These are phyloP conservation scores for Otus scops DNA, from an alignment of 2,797 vertebrate genomes.

Conservation along the genomic window DNA sequence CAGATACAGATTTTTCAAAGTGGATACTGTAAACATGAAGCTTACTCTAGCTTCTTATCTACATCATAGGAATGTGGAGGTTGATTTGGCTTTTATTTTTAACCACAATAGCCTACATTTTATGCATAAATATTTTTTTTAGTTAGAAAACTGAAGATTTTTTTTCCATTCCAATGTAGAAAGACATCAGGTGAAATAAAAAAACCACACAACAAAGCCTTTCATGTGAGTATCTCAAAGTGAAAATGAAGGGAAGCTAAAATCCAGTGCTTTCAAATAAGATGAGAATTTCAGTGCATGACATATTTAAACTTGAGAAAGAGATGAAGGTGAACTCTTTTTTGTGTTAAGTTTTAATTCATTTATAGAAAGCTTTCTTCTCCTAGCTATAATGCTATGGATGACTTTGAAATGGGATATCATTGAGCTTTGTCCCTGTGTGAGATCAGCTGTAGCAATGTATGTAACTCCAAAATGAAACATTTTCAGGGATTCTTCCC, in stretches of 20 bases:
- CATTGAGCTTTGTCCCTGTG: not conserved
- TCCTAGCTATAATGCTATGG: not conserved
- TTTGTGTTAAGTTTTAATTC: conserved; percentile 27
- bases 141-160: not conserved
- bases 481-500: not conserved
- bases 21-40: not conserved
- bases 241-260: not conserved
- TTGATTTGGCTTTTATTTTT: not conserved
- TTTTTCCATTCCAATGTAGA: not conserved
- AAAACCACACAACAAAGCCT: not conserved
- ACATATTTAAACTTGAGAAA: conserved; percentile 4
- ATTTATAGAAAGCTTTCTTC: conserved; percentile 31
- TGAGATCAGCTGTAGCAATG: conserved; percentile 12
- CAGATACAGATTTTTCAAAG: not conserved
- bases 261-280: not conserved
- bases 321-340: not conserved
- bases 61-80: not conserved
- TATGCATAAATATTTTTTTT: not conserved
- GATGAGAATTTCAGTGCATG: not conserved
- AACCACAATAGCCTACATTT: not conserved
- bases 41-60: not conserved
- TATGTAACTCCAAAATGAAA: conserved; percentile 32
- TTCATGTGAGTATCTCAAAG: not conserved
- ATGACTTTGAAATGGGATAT: conserved; percentile 32
- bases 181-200: not conserved